Base-by-base conservation (phyloP, 2,888 invertebrate genomes). In the Ectemnius lituratus region DNA sequence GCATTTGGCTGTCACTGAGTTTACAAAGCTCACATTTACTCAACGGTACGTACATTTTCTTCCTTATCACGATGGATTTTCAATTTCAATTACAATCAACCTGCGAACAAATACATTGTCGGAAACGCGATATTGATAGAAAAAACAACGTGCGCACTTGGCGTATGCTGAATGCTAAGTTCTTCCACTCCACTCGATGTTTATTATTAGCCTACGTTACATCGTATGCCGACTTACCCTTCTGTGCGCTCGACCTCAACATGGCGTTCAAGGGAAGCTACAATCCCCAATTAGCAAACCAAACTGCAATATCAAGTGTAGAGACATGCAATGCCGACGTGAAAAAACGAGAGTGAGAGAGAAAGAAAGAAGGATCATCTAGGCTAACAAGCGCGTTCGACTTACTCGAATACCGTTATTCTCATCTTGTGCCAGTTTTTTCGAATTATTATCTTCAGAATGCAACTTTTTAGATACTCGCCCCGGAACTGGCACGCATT, bases 361-460 rank as follows among this genome's bases (percentile, higher is more conserved):
- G 8, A 2, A 0, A 11, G 23, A 23, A 23, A 23, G 23, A 11
- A 3, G 3, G 37, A 37, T 8, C 16, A 52, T 52, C n/a, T 52
- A 16, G 52, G n/a, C 52, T 52, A 16, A 16, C 52, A 52, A 16
- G 16, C 37, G 37, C 16, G 16, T 11, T 52, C 52, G 52, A 52
- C 14, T 52, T 52, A 52, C n/a, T 6, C 16, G 52, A 4, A 16
- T 14, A 14, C 14, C 52, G 6, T 14, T 16, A 52, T 52, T 52
- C 16, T 52, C 52, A 52, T 14, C 52, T 37, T 52, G 52, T 52
- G n/a, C 52, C 52, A 75, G 67, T 75, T 62, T 75, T 62, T 8
- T 45, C 46, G 58, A 20, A 67, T 73, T 73, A 67, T 73, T 73
- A 75, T 73, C 68, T 58, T 73, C 8, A 60, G 66, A 66, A 69